phyloP scores from a whole-genome alignment of 1,140 invertebrate species.

The Acromyrmex charruanus region DNA sequence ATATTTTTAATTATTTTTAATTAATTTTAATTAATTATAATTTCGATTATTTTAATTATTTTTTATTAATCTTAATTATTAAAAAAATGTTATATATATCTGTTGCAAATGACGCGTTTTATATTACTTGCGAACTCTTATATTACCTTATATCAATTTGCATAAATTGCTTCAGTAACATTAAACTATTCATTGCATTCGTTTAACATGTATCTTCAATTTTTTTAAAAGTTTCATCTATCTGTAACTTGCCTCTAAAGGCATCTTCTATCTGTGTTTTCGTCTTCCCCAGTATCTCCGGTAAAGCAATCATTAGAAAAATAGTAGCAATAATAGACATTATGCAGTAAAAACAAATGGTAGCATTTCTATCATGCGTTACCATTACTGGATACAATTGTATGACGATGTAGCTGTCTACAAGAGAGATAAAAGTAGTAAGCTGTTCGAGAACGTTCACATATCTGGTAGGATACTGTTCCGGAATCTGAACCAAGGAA shows the following conservation, averaged over 20 bases:
- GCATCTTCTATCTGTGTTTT: slow-evolving; percentile 66
- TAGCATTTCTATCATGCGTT: neutral
- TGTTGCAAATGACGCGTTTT: no score
- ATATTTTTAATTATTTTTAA: no score
- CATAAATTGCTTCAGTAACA: no score
- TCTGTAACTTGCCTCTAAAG: slow-evolving; percentile 18
- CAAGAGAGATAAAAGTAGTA: neutral
- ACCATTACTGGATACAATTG: slow-evolving; percentile 70
- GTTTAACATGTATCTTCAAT: no score
- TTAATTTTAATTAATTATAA: no score
- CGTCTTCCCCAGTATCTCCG: slow-evolving; percentile 65
- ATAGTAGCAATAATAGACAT: slow-evolving; percentile 56
- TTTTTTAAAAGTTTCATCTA: neutral
- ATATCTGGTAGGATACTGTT: slow-evolving; percentile 69
- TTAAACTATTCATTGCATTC: no score
- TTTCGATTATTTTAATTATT: no score
- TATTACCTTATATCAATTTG: no score
- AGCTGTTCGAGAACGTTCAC: slow-evolving; percentile 60
- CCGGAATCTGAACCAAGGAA: slow-evolving; percentile 67
- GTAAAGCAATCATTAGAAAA: slow-evolving; percentile 64
- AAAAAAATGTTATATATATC: no score
- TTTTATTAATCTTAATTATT: no score
- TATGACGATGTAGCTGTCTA: slow-evolving; percentile 61
- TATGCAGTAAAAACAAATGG: slow-evolving; percentile 65
- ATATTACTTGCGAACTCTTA: neutral